Evolutionary conservation across 2,113 vertebrate genomes (phyloP).

Genomic region (Heterotilapia buettikoferi): DNA sequence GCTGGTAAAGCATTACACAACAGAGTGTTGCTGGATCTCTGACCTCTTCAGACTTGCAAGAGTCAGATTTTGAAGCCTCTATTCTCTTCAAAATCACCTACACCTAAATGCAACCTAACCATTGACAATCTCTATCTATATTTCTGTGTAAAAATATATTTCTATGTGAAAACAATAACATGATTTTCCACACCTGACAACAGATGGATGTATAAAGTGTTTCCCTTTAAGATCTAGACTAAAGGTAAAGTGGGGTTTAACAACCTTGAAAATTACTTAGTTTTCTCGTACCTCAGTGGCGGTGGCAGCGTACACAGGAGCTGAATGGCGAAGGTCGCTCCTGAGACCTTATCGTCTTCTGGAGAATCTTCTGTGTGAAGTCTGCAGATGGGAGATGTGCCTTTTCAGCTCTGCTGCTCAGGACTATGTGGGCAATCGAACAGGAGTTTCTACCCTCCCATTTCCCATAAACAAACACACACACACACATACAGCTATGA

Average conservation of each 20-base stretch:
- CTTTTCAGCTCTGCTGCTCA: not conserved
- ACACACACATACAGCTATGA: constrained; percentile 23
- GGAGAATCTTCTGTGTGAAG: not conserved
- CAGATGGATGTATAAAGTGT: not conserved
- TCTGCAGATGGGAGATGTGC: not conserved
- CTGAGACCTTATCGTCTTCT: not conserved
- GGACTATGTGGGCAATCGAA: not conserved
- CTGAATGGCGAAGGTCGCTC: not conserved
- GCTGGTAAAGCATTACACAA: not conserved
- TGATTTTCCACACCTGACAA: not conserved
- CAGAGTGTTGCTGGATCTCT: not conserved
- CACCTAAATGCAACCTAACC: not conserved
- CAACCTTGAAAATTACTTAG: accelerated
- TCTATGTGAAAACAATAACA: not conserved
- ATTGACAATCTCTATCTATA: accelerated
- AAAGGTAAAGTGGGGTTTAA: not conserved
- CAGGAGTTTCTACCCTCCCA: constrained; percentile 7
- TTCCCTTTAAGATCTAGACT: not conserved
- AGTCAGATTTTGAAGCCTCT: not conserved
- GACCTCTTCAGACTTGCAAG: not conserved
- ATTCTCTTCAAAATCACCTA: not conserved
- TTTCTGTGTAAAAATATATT: not conserved
- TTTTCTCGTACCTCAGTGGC: constrained; percentile 4
- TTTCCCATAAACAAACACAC: not conserved
- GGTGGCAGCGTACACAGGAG: not conserved